Percentiles rank a stretch among this genome's conserved stretches.
phyloP scores from a whole-genome alignment of 2,888 invertebrate species.

The Trichacis sp. region DNA sequence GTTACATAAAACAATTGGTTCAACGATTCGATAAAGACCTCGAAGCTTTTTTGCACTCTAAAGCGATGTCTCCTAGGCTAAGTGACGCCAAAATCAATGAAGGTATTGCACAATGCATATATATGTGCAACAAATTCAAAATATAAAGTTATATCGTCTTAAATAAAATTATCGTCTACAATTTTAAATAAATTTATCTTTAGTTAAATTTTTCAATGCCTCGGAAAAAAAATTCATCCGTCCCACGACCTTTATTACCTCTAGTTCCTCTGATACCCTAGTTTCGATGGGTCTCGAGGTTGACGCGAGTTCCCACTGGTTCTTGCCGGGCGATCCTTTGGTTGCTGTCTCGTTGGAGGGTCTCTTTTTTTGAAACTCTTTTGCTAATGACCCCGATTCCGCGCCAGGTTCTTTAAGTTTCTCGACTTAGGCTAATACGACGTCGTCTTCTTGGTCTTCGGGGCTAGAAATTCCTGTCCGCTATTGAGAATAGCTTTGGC shows the following conservation, averaged over 20 bases:
- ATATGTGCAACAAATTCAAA: too few species aligned
- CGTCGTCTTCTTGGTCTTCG: too few species aligned
- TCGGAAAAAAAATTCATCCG: constrained; percentile 2
- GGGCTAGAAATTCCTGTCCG: constrained; percentile 7
- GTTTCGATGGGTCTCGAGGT: too few species aligned
- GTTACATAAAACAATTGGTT: too few species aligned
- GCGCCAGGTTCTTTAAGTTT: constrained; percentile 2
- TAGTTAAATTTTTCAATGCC: background rate
- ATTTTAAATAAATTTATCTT: constrained; percentile 1
- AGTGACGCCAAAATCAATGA: too few species aligned
- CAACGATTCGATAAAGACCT: too few species aligned
- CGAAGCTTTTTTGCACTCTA: too few species aligned
- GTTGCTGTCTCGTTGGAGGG: background rate
- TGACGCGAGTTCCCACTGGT: background rate
- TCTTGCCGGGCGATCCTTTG: background rate
- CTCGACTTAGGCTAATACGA: background rate
- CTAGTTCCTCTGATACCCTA: too few species aligned
- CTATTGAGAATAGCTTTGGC: constrained; percentile 4
- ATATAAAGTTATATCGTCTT: too few species aligned
- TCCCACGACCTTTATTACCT: background rate
- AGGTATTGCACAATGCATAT: too few species aligned
- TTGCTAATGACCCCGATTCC: constrained; percentile 1
- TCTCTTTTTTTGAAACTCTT: constrained; percentile 6
- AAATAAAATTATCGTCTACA: too few species aligned
- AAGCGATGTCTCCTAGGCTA: too few species aligned